phyloP scores from a whole-genome alignment of 2,888 invertebrate species.

The Cantharis nigra region DNA sequence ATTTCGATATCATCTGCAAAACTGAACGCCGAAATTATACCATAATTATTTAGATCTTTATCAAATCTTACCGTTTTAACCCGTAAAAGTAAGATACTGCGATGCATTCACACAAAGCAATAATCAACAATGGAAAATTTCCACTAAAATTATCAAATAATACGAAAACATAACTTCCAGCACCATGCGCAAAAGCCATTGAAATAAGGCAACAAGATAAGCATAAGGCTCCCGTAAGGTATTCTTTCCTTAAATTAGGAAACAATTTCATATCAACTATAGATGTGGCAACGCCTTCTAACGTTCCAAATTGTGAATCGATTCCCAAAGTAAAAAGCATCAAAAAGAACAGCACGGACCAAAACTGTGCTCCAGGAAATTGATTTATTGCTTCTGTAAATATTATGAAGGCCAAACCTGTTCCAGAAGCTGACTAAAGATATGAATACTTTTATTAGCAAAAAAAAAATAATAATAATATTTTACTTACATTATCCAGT shows the following conservation, averaged over 20 bases:
- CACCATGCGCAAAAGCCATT: conserved; percentile 89
- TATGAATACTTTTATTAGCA: conserved; percentile 16
- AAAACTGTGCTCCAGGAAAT: conserved; percentile 94
- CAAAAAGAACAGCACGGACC: conserved; percentile 94
- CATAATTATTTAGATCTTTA: not conserved
- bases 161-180: conserved; percentile 92
- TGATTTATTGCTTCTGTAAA: conserved; percentile 98
- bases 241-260: conserved; percentile 88
- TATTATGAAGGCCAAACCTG: conserved; percentile 94
- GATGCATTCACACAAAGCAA: conserved; percentile 90
- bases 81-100: conserved; percentile 95
- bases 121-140: conserved; percentile 88
- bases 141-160: conserved; percentile 94
- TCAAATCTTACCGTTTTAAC: conserved; percentile 70
- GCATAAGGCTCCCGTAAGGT: conserved; percentile 82
- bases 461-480: conserved; percentile 8
- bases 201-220: conserved; percentile 81
- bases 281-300: conserved; percentile 95
- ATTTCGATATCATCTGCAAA: conserved; percentile 93
- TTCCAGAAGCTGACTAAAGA: conserved; percentile 91
- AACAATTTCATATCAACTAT: conserved; percentile 94
- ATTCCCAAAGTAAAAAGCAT: conserved; percentile 97
- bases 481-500: conserved; percentile 77
- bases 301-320: conserved; percentile 94
- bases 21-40: conserved; percentile 57